Conservation (phyloP, 2,888 invertebrate species). For the Calliscelio sp. region DNA sequence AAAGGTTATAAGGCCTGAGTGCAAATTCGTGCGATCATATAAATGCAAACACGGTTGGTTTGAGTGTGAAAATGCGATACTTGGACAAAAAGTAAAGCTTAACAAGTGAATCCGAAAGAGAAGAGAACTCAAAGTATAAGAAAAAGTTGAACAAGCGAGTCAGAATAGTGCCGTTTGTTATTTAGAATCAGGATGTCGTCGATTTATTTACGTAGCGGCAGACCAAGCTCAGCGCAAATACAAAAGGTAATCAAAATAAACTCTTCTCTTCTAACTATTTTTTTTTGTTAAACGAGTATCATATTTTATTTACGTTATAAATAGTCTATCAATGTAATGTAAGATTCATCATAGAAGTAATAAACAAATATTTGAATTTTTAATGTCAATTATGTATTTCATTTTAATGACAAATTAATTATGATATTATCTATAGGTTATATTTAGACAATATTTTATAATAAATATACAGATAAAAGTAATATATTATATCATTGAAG, state of each 20-base stretch:
- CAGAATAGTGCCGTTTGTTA: not conserved
- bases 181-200: constrained; percentile 46
- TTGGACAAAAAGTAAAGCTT: constrained; percentile 18
- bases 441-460: no score
- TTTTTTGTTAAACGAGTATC: constrained; percentile 5
- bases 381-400: no score
- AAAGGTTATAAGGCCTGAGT: constrained; percentile 1
- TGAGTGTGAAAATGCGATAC: not conserved
- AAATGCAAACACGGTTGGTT: not conserved
- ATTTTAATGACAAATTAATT: no score
- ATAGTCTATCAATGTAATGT: no score
- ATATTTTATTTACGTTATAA: not conserved
- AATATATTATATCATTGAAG: no score
- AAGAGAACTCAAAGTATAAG: no score
- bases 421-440: no score
- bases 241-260: constrained; percentile 53
- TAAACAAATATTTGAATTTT: no score
- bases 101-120: constrained; percentile 8
- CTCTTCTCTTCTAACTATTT: not conserved
- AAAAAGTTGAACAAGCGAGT: no score
- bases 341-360: no score
- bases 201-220: constrained; percentile 63
- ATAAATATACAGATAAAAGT: no score
- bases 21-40: not conserved
- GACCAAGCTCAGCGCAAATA: constrained; percentile 66